These are phyloP conservation scores for Venturia canescens DNA, from an alignment of 1,140 invertebrate genomes.

Conservation along the genomic window DNA sequence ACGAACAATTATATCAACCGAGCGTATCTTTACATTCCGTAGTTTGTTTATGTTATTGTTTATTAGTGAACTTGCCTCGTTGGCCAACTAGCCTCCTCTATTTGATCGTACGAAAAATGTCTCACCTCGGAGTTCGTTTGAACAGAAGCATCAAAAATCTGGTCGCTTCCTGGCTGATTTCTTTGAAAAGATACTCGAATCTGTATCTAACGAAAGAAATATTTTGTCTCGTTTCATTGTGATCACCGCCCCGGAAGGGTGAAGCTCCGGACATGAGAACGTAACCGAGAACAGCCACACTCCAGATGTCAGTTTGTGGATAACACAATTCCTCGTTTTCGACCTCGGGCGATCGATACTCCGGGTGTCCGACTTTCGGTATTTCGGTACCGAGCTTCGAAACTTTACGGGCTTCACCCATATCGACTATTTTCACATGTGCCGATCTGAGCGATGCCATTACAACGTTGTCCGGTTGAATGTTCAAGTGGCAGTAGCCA, in stretches of 20 bases:
- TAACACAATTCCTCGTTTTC: conserved; percentile 90
- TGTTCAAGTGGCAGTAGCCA: conserved; percentile 93
- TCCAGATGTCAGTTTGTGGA: conserved; percentile 97
- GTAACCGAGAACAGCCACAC: conserved; percentile 94
- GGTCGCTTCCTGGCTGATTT: conserved; percentile 95
- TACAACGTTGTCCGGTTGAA: conserved; percentile 98
- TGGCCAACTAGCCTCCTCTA: too few species aligned
- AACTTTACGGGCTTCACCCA: conserved; percentile 89
- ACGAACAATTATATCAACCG: too few species aligned
- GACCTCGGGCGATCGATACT: conserved; percentile 95
- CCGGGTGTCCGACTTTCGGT: conserved; percentile 81
- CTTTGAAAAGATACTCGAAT: conserved; percentile 96
- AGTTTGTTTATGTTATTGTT: too few species aligned
- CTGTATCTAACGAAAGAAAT: conserved; percentile 95
- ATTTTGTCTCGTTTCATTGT: conserved; percentile 92
- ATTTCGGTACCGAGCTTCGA: conserved; percentile 87
- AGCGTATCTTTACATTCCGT: too few species aligned
- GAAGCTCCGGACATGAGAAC: conserved; percentile 95
- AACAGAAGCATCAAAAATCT: conserved; percentile 96
- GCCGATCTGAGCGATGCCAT: conserved; percentile 91
- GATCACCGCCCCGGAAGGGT: conserved; percentile 91
- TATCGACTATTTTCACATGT: conserved; percentile 94
- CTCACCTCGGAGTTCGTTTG: conserved; percentile 93
- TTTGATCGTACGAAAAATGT: too few species aligned
- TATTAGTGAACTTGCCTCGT: too few species aligned